Conservation (phyloP, 2,113 vertebrate genomes). For the Lathamus discolor region DNA sequence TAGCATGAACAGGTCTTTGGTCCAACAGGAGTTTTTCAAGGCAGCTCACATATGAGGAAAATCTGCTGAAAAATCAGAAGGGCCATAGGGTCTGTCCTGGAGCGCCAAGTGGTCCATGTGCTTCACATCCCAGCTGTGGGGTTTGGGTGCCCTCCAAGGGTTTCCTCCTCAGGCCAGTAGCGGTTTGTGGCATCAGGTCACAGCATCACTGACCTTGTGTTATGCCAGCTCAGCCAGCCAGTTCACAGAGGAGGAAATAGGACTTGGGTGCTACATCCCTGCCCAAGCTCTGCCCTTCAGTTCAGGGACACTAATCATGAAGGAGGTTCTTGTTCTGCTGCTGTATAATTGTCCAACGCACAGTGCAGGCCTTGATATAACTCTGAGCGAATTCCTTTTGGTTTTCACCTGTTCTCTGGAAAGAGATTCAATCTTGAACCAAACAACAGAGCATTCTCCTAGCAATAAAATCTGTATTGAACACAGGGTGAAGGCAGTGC, state of each 20-base stretch:
- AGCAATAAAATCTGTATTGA: background rate
- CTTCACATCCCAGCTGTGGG: accelerated
- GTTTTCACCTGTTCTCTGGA: background rate
- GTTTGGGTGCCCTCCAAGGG: background rate
- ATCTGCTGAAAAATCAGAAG: background rate
- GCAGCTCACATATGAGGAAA: background rate
- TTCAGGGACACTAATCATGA: background rate
- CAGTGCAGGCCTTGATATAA: background rate
- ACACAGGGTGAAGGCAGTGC: accelerated
- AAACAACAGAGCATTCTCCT: background rate
- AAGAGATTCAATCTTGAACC: background rate
- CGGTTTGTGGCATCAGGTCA: background rate
- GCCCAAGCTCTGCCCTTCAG: background rate
- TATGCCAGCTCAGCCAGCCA: background rate
- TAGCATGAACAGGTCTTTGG: background rate
- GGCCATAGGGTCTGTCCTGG: background rate
- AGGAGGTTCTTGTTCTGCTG: background rate
- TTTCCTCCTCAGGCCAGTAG: background rate
- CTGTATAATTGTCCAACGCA: background rate
- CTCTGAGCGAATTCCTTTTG: background rate
- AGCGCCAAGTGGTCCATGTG: background rate
- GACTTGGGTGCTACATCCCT: background rate
- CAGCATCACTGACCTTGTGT: background rate
- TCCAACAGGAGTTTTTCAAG: background rate
- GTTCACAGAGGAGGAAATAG: background rate